These are phyloP conservation scores for Rhynchophorus ferrugineus DNA, from an alignment of 1,140 invertebrate species.

Conservation along the genomic window DNA sequence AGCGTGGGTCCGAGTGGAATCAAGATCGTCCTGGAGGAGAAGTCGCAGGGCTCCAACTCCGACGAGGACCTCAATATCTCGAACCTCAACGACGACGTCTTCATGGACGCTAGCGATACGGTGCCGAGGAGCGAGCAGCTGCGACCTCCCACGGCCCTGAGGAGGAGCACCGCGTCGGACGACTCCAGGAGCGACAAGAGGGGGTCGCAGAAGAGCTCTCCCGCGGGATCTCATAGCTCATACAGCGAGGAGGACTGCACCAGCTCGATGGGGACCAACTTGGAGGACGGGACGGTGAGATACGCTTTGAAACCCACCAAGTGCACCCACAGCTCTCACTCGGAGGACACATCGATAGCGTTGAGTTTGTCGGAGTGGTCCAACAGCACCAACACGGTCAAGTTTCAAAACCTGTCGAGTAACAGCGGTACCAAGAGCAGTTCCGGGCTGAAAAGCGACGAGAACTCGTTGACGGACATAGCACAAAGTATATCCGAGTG, in stretches of 20 bases:
- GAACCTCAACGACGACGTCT: constrained; percentile 55
- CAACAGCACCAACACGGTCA: constrained; percentile 70
- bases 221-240: constrained; percentile 54
- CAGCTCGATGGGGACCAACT: constrained; percentile 56
- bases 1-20: constrained; percentile 36
- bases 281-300: constrained; percentile 66
- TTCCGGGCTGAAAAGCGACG: constrained; percentile 49
- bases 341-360: constrained; percentile 76
- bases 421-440: constrained; percentile 56
- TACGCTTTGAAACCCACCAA: constrained; percentile 66
- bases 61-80: constrained; percentile 52
- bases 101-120: constrained; percentile 40
- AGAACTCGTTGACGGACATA: constrained; percentile 49
- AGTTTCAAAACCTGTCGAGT: constrained; percentile 63
- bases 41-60: constrained; percentile 50
- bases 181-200: constrained; percentile 36
- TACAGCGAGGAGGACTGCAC: constrained; percentile 58
- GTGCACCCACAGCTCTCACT: constrained; percentile 69
- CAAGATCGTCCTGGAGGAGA: constrained; percentile 43
- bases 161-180: constrained; percentile 37
- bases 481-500: constrained; percentile 52
- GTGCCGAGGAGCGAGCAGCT: constrained; percentile 30
- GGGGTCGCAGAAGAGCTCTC: constrained; percentile 32
- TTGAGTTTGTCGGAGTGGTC: constrained; percentile 78
- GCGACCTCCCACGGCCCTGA: constrained; percentile 35